Conservation (phyloP, 2,113 vertebrate genomes). For the Ifrita kowaldi region DNA sequence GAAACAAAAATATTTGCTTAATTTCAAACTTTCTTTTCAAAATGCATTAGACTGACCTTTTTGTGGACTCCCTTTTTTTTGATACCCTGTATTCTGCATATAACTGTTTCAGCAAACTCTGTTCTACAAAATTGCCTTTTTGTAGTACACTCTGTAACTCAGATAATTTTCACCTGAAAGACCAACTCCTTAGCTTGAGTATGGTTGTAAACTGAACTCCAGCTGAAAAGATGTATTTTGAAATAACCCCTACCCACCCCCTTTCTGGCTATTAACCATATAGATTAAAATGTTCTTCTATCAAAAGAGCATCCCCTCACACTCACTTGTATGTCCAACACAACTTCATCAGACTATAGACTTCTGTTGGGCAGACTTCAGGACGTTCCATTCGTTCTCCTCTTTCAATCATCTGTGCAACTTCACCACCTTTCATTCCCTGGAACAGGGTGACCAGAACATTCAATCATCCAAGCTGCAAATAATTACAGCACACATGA, state of each 20-base stretch:
- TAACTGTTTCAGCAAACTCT: not conserved
- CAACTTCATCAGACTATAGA: constrained; percentile 86
- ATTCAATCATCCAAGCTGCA: not conserved
- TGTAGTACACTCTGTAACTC: not conserved
- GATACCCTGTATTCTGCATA: not conserved
- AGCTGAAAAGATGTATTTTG: not conserved
- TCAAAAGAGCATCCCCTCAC: not conserved
- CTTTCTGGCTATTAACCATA: not conserved
- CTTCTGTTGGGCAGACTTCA: constrained; percentile 80
- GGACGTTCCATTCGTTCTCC: constrained; percentile 87
- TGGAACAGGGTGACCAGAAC: constrained; percentile 44
- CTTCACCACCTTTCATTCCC: constrained; percentile 96
- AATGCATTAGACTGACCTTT: not conserved
- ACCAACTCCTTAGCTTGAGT: not conserved
- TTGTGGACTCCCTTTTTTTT: not conserved
- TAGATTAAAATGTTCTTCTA: not conserved
- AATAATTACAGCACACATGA: not conserved
- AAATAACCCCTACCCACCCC: not conserved
- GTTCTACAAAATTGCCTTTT: not conserved
- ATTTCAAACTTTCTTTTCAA: not conserved
- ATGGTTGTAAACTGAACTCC: not conserved
- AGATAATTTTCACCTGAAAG: not conserved
- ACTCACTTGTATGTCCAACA: constrained; percentile 96
- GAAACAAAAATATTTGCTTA: not conserved
- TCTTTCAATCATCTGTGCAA: constrained; percentile 88